phyloP scores from a whole-genome alignment of 2,888 invertebrate genomes.

The Ochropleura plecta region DNA sequence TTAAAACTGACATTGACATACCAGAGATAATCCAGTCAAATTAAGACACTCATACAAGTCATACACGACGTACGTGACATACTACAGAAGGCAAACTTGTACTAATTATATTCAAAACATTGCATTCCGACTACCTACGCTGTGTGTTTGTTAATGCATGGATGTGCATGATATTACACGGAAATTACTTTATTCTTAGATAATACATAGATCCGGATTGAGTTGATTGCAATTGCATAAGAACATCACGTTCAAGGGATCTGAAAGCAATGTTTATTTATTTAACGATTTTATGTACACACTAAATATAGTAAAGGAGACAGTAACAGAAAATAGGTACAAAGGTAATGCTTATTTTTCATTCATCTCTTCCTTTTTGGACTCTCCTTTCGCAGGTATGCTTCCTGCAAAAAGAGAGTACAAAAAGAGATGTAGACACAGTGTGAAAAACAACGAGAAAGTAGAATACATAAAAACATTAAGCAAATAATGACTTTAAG shows the following conservation, averaged over 20 bases:
- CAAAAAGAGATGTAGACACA: no score
- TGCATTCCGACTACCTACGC: constrained; percentile 36
- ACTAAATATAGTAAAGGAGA: no score
- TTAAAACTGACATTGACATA: constrained; percentile 37
- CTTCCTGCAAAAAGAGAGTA: no score
- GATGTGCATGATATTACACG: not conserved
- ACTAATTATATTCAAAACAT: constrained; percentile 25
- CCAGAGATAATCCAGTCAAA: constrained; percentile 5
- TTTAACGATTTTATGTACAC: no score
- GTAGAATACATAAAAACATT: no score
- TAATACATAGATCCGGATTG: not conserved
- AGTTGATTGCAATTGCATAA: not conserved
- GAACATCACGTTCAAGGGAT: not conserved
- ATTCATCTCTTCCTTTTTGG: no score
- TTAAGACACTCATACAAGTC: constrained; percentile 2
- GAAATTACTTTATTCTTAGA: not conserved
- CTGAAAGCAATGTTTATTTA: no score
- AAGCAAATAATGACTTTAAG: no score
- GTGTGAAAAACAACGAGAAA: no score
- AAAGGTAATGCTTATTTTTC: no score
- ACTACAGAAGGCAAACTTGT: not conserved
- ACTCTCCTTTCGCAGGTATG: no score
- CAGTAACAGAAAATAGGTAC: no score
- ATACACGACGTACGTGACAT: constrained; percentile 23
- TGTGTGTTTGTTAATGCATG: not conserved